A percentile compares a stretch with the other conserved stretches of the same genome.
Conservation (phyloP, 2,888 invertebrate species). For the Parnassius smintheus region DNA sequence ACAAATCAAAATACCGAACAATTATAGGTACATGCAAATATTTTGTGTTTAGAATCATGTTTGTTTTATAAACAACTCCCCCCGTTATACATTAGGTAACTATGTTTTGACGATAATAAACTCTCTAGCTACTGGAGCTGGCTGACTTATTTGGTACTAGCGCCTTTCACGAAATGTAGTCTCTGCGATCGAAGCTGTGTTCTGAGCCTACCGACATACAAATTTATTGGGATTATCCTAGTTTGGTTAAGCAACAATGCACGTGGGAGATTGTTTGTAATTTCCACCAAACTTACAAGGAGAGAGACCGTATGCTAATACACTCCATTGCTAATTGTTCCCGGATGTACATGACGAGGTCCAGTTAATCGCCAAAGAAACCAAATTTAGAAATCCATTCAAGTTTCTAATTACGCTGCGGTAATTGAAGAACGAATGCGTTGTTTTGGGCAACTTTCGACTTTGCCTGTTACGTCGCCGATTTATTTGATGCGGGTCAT, state of each 20-base stretch:
- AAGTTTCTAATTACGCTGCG: slow-evolving; percentile 13
- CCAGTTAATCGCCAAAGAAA: not conserved
- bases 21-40: too few relatives aligned
- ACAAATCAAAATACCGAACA: too few relatives aligned
- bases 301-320: slow-evolving; percentile 5
- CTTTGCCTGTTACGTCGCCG: slow-evolving; percentile 26
- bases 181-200: not conserved
- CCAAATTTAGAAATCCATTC: slow-evolving; percentile 15
- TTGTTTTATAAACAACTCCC: too few relatives aligned
- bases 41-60: too few relatives aligned
- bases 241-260: slow-evolving; percentile 16
- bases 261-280: slow-evolving; percentile 15
- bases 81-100: too few relatives aligned
- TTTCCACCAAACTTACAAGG: slow-evolving; percentile 5
- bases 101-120: slow-evolving; percentile 11
- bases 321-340: not conserved
- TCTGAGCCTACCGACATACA: slow-evolving; percentile 7
- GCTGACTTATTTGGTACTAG: slow-evolving; percentile 23
- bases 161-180: slow-evolving; percentile 19
- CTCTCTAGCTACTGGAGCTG: slow-evolving; percentile 14
- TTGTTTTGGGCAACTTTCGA: slow-evolving; percentile 33
- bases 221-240: slow-evolving; percentile 21
- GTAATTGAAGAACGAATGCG: slow-evolving; percentile 23
- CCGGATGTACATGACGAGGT: not conserved
- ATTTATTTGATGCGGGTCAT: slow-evolving; percentile 49